Base-by-base conservation (phyloP, 2,113 vertebrate species). In the Corythoichthys intestinalis region DNA sequence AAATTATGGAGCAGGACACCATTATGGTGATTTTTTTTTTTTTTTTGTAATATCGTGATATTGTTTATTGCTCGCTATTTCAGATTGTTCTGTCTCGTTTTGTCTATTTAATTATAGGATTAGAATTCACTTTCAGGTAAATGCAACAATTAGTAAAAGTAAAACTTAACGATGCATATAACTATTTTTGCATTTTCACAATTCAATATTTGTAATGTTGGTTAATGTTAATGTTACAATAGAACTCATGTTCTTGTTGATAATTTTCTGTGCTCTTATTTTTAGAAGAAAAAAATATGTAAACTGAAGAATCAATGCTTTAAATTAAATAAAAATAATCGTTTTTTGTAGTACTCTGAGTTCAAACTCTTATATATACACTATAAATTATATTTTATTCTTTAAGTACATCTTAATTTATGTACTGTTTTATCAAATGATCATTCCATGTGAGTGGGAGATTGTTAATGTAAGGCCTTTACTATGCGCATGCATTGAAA, bases 21-120 rank as follows among this genome's bases (percentile, higher is more conserved):
- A 28, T 28, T 28, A 28, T 28, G 20, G 20, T 28, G 20, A 28
- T 28, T 28, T 28, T 28, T 28, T 28, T 28, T 28, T 28, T 28
- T 28, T 28, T 28, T 28, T 28, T 28, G 20, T 28, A n/a, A n/a
- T 44, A 44, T 5, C 41, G 9, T 44, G 41, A 44, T 44, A 12
- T 53, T 38, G 34, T 75, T 69, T 67, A 28, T 63, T 72, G 60
- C 17, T 47, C 41, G 48, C 44, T 28, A 44, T 44, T 44, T 28
- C 20, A 28, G 20, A 44, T 44, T 44, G 41, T 44, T 44, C 41
- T 8, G 9, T 44, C 41, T 8, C 41, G 6, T 44, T 44, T 44
- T 7, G 6, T 44, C 39, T 41, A 41, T 41, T 41, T 41, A 41
- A 41, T 41, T 44, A 28, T 28, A 28, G 20, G 20, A 28, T 28